Evolutionary conservation across 2,797 vertebrate genomes (phyloP).

Genomic region (Lagorchestes hirsutus): DNA sequence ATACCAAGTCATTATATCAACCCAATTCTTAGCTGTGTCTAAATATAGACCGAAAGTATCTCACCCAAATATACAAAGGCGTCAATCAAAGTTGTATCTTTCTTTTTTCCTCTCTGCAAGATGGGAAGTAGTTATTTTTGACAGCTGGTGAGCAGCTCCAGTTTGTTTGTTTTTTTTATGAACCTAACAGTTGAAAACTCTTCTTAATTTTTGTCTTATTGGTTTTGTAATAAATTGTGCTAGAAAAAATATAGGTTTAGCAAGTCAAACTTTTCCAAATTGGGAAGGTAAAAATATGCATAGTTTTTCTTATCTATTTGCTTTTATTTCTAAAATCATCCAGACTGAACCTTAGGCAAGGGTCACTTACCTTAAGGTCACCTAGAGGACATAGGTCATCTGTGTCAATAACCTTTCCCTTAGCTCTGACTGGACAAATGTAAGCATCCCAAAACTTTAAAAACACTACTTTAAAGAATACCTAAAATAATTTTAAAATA

Average conservation of each 20-base stretch:
- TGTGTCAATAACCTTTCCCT: not conserved
- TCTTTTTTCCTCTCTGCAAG: constrained; percentile 1
- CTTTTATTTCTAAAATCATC: not conserved
- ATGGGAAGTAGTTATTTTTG: constrained; percentile 16
- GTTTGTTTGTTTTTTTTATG: not conserved
- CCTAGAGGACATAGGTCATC: not conserved
- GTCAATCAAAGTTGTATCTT: not conserved
- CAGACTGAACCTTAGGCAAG: not conserved
- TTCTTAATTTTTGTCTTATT: not conserved
- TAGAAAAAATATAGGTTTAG: not conserved
- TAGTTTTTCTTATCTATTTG: not conserved
- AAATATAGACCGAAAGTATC: constrained; percentile 4
- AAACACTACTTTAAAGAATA: not conserved
- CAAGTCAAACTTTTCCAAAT: not conserved
- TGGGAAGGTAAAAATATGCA: not conserved
- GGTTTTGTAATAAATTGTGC: not conserved
- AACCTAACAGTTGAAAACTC: not conserved
- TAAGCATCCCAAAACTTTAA: not conserved
- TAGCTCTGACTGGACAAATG: not conserved
- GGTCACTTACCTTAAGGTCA: not conserved
- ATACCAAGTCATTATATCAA: constrained; percentile 27
- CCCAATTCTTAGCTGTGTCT: not conserved
- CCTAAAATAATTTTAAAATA: not conserved
- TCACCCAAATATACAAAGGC: constrained; percentile 18
- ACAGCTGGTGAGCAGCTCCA: not conserved